Evolutionary conservation across 2,113 vertebrate genomes (phyloP).

Genomic region (Puntigrus tetrazona): DNA sequence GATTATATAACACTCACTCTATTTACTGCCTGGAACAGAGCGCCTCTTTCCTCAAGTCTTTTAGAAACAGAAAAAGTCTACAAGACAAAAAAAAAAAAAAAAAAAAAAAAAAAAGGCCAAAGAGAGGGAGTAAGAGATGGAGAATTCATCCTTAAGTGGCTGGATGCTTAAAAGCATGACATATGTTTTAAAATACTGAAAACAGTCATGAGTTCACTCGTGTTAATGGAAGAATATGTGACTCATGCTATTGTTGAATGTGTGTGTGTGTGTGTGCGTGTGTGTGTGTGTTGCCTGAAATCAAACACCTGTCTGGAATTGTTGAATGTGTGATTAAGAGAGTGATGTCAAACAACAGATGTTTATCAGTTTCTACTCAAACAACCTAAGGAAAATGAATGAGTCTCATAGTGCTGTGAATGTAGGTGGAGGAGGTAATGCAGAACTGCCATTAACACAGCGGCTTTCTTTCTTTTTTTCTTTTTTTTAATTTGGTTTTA

Average conservation of each 20-base stretch:
- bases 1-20: constrained; percentile 78
- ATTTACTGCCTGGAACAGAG: constrained; percentile 73
- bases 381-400: constrained; percentile 11
- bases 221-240: not conserved
- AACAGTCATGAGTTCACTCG: not conserved
- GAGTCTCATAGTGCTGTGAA: not conserved
- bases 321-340: constrained; percentile 23
- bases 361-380: constrained; percentile 27
- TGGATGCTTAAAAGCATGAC: constrained; percentile 8
- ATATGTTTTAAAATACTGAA: constrained; percentile 8
- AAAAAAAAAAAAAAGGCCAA: no score
- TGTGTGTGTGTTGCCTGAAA: constrained; percentile 36
- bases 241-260: constrained; percentile 19
- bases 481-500: not conserved
- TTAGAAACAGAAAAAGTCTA: constrained; percentile 18
- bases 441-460: not conserved
- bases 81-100: constrained; percentile 39
- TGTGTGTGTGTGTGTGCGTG: not conserved
- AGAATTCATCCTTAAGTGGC: constrained; percentile 13
- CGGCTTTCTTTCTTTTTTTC: not conserved
- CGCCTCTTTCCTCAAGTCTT: constrained; percentile 40
- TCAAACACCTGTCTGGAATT: constrained; percentile 14
- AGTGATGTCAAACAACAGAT: constrained; percentile 13
- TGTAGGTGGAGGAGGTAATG: not conserved
- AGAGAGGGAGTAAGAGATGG: not conserved